These are phyloP conservation scores for Sycophila sp. DNA, from an alignment of 1,140 invertebrate species.

Conservation along the genomic window DNA sequence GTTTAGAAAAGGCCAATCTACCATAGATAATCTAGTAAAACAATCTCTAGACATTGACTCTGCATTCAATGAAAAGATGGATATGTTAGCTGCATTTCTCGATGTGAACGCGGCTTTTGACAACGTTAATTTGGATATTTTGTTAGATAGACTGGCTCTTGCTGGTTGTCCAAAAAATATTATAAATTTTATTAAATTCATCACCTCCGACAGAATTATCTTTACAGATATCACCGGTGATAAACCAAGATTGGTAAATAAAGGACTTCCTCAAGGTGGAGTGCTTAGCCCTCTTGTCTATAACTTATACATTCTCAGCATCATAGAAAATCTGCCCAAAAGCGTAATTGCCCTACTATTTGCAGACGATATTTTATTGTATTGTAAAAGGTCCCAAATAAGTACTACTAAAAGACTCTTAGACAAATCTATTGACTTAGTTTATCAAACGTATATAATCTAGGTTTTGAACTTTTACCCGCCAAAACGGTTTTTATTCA, in stretches of 20 bases:
- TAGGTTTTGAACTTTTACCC: neutral
- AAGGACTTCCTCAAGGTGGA: conserved; percentile 4
- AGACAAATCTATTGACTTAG: neutral
- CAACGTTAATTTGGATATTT: conserved; percentile 19
- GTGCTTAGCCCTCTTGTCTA: neutral
- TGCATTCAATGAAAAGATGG: neutral
- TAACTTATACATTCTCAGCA: neutral
- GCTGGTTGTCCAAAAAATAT: neutral
- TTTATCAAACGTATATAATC: neutral
- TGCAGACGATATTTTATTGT: neutral
- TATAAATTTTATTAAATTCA: conserved; percentile 17
- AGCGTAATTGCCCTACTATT: neutral
- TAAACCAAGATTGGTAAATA: neutral
- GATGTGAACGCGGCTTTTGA: conserved; percentile 38
- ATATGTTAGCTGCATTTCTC: conserved; percentile 10
- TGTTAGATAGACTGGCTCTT: conserved; percentile 4
- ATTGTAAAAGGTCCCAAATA: neutral
- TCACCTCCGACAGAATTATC: conserved; percentile 12
- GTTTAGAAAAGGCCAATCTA: conserved; percentile 10
- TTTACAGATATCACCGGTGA: neutral
- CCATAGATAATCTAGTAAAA: conserved; percentile 28
- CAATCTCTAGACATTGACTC: conserved; percentile 1
- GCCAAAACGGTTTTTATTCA: neutral
- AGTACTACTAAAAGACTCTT: conserved; percentile 4
- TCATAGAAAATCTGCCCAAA: neutral